Evolutionary conservation across 2,113 vertebrate genomes (phyloP).

Genomic region (Ramphastos sulfuratus): DNA sequence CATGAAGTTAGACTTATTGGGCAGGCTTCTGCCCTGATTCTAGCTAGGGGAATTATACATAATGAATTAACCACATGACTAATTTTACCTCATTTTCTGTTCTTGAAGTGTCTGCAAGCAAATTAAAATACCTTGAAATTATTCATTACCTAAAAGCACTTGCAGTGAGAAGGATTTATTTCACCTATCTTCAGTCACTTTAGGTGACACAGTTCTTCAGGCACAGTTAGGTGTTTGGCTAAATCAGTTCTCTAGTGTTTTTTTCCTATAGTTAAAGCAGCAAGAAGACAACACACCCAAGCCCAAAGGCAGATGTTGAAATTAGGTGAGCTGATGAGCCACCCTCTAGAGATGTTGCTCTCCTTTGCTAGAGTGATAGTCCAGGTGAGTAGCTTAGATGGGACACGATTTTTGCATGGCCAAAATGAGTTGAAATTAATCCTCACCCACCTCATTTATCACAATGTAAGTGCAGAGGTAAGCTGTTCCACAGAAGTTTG

Average conservation of each 20-base stretch:
- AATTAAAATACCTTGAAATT: slow-evolving; percentile 57
- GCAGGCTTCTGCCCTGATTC: slow-evolving; percentile 45
- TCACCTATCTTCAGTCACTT: not conserved
- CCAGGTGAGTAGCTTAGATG: not conserved
- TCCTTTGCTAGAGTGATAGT: not conserved
- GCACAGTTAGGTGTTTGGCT: not conserved
- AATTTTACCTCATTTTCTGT: slow-evolving; percentile 65
- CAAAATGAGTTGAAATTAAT: slow-evolving; percentile 39
- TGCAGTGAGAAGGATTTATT: not conserved
- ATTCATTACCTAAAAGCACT: slow-evolving; percentile 42
- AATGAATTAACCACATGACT: slow-evolving; percentile 70
- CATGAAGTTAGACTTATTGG: slow-evolving; percentile 53
- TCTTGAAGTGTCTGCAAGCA: slow-evolving; percentile 58
- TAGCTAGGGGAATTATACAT: slow-evolving; percentile 60
- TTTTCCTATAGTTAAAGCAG: not conserved
- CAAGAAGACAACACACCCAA: not conserved
- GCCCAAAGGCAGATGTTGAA: not conserved
- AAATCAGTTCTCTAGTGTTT: not conserved
- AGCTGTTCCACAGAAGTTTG: slow-evolving; percentile 19
- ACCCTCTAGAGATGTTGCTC: not conserved
- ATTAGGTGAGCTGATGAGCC: not conserved
- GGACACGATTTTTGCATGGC: not conserved
- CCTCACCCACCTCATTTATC: slow-evolving; percentile 12
- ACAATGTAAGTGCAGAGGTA: slow-evolving; percentile 35
- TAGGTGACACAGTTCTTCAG: too few relatives aligned